Evolutionary conservation across 2,797 vertebrate species (phyloP).

Genomic region (Gadopsis marmoratus): DNA sequence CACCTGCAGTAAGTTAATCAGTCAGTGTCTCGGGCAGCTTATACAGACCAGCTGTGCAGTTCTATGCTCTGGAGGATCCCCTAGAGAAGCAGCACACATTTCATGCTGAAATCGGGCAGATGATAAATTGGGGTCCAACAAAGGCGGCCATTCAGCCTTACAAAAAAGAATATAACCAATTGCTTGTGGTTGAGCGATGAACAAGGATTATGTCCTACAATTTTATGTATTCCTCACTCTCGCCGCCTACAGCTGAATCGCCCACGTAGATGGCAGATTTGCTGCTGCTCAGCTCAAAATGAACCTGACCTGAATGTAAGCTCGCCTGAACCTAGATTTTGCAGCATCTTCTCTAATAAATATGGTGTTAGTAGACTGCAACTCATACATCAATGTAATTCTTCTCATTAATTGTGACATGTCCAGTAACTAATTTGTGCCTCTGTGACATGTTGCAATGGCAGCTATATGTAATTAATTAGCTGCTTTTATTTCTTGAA

Average conservation of each 20-base stretch:
- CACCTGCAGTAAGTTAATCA: conserved; percentile 77
- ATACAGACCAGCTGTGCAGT: conserved; percentile 73
- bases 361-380: neutral
- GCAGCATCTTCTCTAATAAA: neutral
- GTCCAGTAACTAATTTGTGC: conserved; percentile 33
- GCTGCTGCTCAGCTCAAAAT: conserved; percentile 11
- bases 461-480: conserved; percentile 59
- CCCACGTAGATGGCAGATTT: neutral
- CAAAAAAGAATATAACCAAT: conserved; percentile 62
- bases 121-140: conserved; percentile 73
- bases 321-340: neutral
- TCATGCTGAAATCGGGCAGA: conserved; percentile 43
- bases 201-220: conserved; percentile 42
- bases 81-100: conserved; percentile 52
- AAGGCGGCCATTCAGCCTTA: conserved; percentile 62
- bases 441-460: conserved; percentile 10
- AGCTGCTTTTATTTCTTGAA: conserved; percentile 36
- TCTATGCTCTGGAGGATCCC: conserved; percentile 58
- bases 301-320: conserved; percentile 21
- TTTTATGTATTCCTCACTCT: conserved; percentile 49
- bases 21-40: conserved; percentile 69
- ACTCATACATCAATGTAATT: conserved; percentile 30
- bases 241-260: neutral
- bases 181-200: conserved; percentile 70
- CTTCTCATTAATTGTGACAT: conserved; percentile 25